Conservation (phyloP, 2,113 vertebrate species). For the Lamprotornis superbus region DNA sequence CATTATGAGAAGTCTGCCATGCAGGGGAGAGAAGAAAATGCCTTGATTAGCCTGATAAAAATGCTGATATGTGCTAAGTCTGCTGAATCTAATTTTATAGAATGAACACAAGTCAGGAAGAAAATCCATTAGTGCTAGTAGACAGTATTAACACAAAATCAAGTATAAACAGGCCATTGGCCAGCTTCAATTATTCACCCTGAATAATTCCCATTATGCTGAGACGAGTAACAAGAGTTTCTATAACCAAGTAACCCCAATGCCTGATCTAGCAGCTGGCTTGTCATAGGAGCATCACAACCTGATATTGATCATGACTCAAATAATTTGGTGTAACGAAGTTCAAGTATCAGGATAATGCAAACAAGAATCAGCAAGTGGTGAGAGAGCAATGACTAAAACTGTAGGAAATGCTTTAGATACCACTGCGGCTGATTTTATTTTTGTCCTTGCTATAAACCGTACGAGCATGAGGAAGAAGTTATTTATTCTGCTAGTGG, state of each 20-base stretch:
- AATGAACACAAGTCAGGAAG: neutral
- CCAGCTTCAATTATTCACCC: neutral
- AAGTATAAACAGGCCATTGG: neutral
- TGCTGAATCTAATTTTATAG: neutral
- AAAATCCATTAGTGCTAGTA: neutral
- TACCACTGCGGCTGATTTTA: neutral
- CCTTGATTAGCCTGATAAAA: neutral
- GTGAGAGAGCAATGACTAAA: neutral
- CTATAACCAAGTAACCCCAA: accelerated
- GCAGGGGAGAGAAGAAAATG: neutral
- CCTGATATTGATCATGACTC: neutral
- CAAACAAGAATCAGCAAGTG: neutral
- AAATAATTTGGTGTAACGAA: neutral
- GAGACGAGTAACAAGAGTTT: neutral
- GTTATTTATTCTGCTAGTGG: neutral
- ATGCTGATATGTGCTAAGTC: neutral
- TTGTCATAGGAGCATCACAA: neutral
- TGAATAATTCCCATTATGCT: neutral
- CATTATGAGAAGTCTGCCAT: neutral
- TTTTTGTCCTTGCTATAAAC: neutral
- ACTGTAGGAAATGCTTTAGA: neutral
- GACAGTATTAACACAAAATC: neutral
- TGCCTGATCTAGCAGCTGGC: neutral
- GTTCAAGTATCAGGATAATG: neutral
- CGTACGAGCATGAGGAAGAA: neutral